Evolutionary conservation across 2,888 invertebrate species (phyloP).

Genomic region (Plagiodera versicolora): DNA sequence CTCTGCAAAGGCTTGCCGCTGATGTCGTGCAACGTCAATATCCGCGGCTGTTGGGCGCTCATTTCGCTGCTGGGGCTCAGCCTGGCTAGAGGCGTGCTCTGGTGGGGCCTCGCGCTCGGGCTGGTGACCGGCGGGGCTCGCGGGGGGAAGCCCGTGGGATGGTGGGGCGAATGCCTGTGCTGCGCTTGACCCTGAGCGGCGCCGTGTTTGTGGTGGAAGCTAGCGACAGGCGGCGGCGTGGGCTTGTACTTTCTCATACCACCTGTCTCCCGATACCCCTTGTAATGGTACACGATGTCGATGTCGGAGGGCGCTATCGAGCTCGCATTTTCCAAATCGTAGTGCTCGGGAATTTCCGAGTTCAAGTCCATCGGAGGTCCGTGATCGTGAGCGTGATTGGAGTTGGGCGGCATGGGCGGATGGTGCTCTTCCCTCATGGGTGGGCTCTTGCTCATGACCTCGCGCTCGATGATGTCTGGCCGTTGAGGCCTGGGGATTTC

Average conservation of each 20-base stretch:
- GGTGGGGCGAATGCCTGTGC: conserved; percentile 79
- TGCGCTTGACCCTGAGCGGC: conserved; percentile 66
- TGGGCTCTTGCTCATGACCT: conserved; percentile 83
- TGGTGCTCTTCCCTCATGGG: conserved; percentile 78
- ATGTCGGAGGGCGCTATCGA: conserved; percentile 97
- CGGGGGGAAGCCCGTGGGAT: conserved; percentile 74
- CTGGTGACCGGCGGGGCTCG: conserved; percentile 62
- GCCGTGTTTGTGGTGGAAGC: conserved; percentile 78
- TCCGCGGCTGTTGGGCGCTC: conserved; percentile 88
- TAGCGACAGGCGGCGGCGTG: conserved; percentile 77
- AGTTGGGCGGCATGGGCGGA: conserved; percentile 76
- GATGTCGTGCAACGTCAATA: conserved; percentile 90
- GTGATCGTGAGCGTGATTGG: conserved; percentile 73
- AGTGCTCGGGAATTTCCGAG: conserved; percentile 86
- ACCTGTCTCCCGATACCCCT: conserved; percentile 81
- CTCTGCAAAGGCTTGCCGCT: conserved; percentile 91
- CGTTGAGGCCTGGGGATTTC: conserved; percentile 80
- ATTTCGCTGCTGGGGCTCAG: conserved; percentile 90
- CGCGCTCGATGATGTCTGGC: conserved; percentile 92
- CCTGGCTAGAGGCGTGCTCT: conserved; percentile 87
- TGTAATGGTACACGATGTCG: conserved; percentile 95
- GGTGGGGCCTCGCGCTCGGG: conserved; percentile 71
- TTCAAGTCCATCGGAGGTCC: conserved; percentile 67
- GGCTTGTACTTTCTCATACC: conserved; percentile 87
- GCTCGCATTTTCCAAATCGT: conserved; percentile 95